A percentile compares a stretch with the other conserved stretches of the same genome.
These are phyloP conservation scores for Ceyx margarethae DNA, from an alignment of 2,113 vertebrate genomes.

Conservation along the genomic window DNA sequence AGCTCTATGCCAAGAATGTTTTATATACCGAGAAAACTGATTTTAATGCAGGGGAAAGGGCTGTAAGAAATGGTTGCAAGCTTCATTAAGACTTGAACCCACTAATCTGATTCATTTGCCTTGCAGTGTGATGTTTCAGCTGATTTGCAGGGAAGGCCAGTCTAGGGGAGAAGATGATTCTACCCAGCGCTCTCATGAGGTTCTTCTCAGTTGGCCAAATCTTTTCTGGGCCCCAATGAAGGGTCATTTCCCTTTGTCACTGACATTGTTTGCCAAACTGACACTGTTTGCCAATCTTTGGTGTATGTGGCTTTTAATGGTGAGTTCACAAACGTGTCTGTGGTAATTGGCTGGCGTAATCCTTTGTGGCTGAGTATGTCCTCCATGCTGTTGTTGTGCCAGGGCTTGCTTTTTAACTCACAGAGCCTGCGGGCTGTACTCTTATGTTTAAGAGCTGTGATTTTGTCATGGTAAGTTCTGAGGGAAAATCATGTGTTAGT, in stretches of 20 bases:
- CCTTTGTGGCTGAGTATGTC: slow-evolving; percentile 34
- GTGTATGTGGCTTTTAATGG: neutral
- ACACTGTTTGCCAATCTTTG: neutral
- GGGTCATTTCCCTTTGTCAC: neutral
- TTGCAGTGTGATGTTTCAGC: neutral
- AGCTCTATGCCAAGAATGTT: neutral
- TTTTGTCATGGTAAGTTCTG: slow-evolving; percentile 64
- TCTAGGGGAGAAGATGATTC: neutral
- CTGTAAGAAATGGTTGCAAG: neutral
- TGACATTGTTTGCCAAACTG: neutral
- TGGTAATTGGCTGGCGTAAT: slow-evolving; percentile 15
- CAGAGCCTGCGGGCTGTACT: slow-evolving; percentile 43
- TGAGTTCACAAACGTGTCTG: neutral
- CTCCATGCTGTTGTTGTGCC: neutral
- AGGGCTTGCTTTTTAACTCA: slow-evolving; percentile 15
- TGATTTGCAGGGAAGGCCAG: neutral
- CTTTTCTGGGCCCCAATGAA: neutral
- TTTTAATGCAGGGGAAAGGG: neutral
- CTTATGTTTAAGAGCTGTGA: slow-evolving; percentile 54
- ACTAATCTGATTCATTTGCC: neutral
- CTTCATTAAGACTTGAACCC: neutral
- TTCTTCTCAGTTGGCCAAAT: neutral
- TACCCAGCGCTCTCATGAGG: neutral
- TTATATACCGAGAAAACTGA: neutral
- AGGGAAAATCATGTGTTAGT: slow-evolving; percentile 63